A percentile compares a stretch with the other conserved stretches of the same genome.
Conservation (phyloP, 2,113 vertebrate genomes). For the Polyodon spathula region DNA sequence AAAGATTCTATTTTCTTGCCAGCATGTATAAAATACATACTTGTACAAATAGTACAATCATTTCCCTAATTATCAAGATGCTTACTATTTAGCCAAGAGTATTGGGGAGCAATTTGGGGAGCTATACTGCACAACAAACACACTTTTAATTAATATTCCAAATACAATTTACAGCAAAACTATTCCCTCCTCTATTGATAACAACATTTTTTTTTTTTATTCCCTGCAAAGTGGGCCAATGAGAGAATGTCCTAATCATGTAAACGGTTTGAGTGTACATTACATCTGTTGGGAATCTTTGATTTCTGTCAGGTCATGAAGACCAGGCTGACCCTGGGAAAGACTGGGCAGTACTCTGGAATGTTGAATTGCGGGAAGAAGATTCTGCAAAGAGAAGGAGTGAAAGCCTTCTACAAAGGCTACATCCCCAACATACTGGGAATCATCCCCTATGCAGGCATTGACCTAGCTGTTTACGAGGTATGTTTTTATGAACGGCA, state of each 20-base stretch:
- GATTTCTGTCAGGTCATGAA: conserved; percentile 70
- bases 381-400: conserved; percentile 76
- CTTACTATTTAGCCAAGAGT: no score
- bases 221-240: background rate
- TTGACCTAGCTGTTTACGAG: conserved; percentile 91
- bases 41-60: no score
- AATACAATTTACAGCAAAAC: background rate
- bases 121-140: no score
- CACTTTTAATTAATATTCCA: no score
- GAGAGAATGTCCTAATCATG: no score
- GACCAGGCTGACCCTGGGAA: conserved; percentile 82
- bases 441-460: conserved; percentile 89
- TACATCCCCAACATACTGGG: conserved; percentile 85
- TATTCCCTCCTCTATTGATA: background rate
- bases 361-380: conserved; percentile 82
- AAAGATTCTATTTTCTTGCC: no score
- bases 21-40: no score
- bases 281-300: background rate
- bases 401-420: conserved; percentile 85
- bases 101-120: no score
- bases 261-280: no score
- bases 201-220: background rate
- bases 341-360: conserved; percentile 84
- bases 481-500: conserved; percentile 42
- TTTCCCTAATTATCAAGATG: no score